phyloP scores from a whole-genome alignment of 2,113 vertebrate species.

The Bubalus kerabau region DNA sequence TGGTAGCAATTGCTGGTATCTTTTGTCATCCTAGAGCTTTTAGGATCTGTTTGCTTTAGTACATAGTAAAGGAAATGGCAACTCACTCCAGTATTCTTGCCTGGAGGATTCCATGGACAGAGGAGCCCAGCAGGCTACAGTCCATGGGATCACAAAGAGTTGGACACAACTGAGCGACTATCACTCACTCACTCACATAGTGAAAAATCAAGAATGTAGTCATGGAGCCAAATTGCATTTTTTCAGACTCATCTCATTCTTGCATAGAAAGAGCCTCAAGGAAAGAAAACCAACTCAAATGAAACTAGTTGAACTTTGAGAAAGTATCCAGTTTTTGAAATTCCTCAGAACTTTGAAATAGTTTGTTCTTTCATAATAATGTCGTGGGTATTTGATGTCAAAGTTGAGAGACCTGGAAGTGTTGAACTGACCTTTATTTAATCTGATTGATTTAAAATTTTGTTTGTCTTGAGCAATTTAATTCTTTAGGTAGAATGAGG shows the following conservation, averaged over 20 bases:
- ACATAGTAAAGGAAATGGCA: background rate
- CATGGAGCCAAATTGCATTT: background rate
- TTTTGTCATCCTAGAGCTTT: background rate
- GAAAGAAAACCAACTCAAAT: background rate
- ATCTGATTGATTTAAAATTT: constrained; percentile 13
- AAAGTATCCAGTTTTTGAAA: background rate
- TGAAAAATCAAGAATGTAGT: background rate
- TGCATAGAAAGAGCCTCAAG: background rate
- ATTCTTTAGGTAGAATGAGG: background rate
- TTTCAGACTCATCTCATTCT: background rate
- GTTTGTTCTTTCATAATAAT: background rate
- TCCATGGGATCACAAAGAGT: background rate
- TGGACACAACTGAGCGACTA: background rate
- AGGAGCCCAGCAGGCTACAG: background rate
- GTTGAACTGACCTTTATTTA: background rate
- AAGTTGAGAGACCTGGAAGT: background rate
- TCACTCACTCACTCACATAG: background rate
- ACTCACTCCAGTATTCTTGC: background rate
- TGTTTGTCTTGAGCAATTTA: constrained; percentile 9
- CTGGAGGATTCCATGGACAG: background rate
- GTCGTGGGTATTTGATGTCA: background rate
- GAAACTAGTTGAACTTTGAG: constrained; percentile 2
- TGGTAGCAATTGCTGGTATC: background rate
- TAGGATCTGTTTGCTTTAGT: background rate
- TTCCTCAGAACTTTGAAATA: background rate